These are phyloP conservation scores for Hirundo rustica DNA, from an alignment of 2,797 vertebrate genomes.

Conservation along the genomic window DNA sequence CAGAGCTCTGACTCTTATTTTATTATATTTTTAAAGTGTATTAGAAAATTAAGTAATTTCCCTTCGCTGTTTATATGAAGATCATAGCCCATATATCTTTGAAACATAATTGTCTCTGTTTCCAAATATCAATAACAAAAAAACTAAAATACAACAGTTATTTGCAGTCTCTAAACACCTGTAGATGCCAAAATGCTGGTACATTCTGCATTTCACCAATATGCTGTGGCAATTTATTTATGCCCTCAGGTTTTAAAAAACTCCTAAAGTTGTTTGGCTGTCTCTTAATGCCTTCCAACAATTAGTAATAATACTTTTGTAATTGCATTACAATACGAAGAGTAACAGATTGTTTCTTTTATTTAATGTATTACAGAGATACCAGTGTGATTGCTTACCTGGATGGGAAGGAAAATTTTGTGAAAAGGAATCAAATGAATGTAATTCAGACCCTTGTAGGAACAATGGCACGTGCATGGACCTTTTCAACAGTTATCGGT, in stretches of 20 bases:
- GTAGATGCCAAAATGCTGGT: background rate
- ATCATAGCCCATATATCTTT: background rate
- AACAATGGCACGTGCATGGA: conserved; percentile 83
- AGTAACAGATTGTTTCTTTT: background rate
- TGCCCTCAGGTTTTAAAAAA: background rate
- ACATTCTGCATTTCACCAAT: background rate
- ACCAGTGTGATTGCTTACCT: conserved; percentile 79
- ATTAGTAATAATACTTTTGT: background rate
- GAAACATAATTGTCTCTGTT: background rate
- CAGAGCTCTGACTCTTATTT: background rate
- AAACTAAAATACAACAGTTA: background rate
- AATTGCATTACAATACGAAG: background rate
- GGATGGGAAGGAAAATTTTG: conserved; percentile 84
- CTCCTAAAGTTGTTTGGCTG: background rate
- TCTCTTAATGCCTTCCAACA: background rate
- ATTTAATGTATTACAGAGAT: conserved; percentile 73
- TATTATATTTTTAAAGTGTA: background rate
- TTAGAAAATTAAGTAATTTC: background rate
- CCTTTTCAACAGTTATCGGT: conserved; percentile 82
- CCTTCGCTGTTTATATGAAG: background rate
- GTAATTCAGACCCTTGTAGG: conserved; percentile 81
- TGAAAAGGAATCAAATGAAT: conserved; percentile 83
- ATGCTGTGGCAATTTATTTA: background rate
- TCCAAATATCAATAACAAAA: background rate
- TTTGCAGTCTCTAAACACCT: background rate